phyloP scores from a whole-genome alignment of 2,797 vertebrate genomes.

The Petrocephalus sullivani region DNA sequence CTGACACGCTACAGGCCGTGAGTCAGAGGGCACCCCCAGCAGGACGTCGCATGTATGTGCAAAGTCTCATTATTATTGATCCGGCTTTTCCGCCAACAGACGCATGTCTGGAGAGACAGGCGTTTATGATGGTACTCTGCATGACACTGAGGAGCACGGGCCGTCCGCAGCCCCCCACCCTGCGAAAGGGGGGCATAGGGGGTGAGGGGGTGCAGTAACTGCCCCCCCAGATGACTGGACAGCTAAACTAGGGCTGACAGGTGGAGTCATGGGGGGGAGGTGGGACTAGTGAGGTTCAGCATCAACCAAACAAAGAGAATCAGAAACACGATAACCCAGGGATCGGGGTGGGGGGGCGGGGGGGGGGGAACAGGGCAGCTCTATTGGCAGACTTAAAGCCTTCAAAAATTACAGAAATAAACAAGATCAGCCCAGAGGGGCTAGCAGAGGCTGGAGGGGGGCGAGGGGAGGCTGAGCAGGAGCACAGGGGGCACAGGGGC shows the following conservation, averaged over 20 bases:
- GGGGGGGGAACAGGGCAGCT: not conserved
- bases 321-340: not conserved
- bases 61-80: not conserved
- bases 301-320: not conserved
- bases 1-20: not conserved
- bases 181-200: not conserved
- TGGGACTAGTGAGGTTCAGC: not conserved
- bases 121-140: not conserved
- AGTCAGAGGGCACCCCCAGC: not conserved
- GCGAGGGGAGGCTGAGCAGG: not conserved
- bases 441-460: not conserved
- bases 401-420: not conserved
- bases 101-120: not conserved
- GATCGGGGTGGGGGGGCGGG: not conserved
- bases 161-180: not conserved
- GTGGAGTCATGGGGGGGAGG: constrained; percentile 27
- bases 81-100: not conserved
- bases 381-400: not conserved
- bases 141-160: not conserved
- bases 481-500: too few species aligned
- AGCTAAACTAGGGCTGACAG: constrained; percentile 13
- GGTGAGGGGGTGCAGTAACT: not conserved
- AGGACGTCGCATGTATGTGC: not conserved
- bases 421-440: not conserved
- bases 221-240: not conserved